Evolutionary conservation across 2,888 invertebrate species (phyloP), one percentile per base, ranked within the genome.

Genomic region (Argyresthia goedartella): DNA sequence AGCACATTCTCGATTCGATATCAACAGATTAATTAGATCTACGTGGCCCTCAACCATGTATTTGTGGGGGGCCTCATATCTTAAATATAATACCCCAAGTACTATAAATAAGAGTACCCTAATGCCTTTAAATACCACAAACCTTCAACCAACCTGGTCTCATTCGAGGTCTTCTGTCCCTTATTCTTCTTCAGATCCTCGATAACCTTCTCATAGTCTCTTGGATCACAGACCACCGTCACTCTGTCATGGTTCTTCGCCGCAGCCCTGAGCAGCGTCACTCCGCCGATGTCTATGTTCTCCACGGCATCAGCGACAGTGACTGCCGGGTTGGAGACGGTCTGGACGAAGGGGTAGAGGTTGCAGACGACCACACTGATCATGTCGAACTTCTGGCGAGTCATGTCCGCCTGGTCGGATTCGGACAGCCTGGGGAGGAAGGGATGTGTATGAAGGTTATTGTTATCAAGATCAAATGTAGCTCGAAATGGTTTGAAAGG

Each of bases 241-340:
- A 99, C 99, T 66, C 98, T 90, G 46, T 91, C 90, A 74, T 98
- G 97, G 84, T 99, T 99, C 85, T 99, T 99, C 3, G 98, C 99
- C 9, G 98, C 99, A 1, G 99, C 98, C 62, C 99, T 87, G 15
- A 99, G 80, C 16, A 99, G 78, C 3, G 99, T 97, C 0, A 99
- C 99, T 15, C 99, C 99, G 60, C 97, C 97, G 59, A 98, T 98
- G 72, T 98, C 98, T 59, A 99, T 95, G 70, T 98, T 96, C 76
- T 99, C 98, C 1, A 99, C 93, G 0, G 98, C 98, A 73, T 97
- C 95, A 4, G 91, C 91, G 11, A 96, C 86, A 0, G 92, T 93
- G 0, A 96, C 96, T 60, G 92, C 89, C 0, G 93, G 89, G 57
- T 94, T 93, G 0, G 94, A 90, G 0, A 97, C 89, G 0, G 97